phyloP scores from a whole-genome alignment of 2,797 vertebrate genomes.

The Chiloscyllium punctatum region DNA sequence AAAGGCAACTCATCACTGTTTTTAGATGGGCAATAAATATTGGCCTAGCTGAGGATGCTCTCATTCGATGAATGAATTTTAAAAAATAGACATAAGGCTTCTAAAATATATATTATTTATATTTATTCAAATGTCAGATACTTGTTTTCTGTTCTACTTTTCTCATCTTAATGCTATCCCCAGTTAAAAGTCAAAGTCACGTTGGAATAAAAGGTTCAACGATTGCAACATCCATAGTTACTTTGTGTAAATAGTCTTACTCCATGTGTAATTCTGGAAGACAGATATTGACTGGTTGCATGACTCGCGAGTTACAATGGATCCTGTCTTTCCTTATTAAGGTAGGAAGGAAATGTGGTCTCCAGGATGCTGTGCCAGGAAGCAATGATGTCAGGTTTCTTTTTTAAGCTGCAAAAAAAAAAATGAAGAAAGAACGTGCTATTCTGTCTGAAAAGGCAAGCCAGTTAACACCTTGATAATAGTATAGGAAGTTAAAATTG shows the following conservation, averaged over 20 bases:
- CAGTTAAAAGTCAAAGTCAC: not conserved
- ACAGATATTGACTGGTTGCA: not conserved
- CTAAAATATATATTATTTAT: not conserved
- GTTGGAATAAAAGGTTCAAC: not conserved
- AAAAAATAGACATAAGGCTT: too few species aligned
- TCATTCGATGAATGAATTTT: too few species aligned
- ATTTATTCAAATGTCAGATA: not conserved
- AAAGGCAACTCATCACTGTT: too few species aligned
- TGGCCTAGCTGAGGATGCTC: too few species aligned
- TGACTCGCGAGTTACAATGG: not conserved
- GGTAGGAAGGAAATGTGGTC: not conserved
- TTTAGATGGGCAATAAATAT: too few species aligned
- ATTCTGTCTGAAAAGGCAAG: not conserved
- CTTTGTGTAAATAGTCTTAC: not conserved
- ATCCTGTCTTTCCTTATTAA: not conserved
- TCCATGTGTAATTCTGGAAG: not conserved
- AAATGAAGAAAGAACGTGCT: not conserved
- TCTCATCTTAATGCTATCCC: not conserved
- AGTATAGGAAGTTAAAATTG: not conserved
- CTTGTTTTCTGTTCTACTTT: not conserved
- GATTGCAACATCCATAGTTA: not conserved
- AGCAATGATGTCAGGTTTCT: not conserved
- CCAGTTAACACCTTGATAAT: not conserved
- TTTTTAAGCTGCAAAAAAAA: not conserved
- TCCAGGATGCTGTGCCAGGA: not conserved